Base-by-base conservation (phyloP, 92 coral and sea anemone genomes). In the Phymanthus crucifer region DNA sequence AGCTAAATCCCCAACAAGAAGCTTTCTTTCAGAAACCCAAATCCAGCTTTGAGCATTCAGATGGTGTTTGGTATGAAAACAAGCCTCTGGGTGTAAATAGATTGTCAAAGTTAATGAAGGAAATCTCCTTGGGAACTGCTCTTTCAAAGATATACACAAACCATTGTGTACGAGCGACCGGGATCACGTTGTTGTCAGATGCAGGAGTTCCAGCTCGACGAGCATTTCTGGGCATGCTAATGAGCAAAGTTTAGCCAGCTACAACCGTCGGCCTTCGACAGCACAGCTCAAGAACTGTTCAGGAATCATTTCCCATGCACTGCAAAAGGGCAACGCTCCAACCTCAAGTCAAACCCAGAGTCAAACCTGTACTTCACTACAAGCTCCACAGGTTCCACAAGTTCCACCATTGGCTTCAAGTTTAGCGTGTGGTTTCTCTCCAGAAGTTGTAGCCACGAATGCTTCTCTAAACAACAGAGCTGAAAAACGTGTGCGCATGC, bases 81-180 rank as follows among this genome's bases (percentile, higher is more conserved):
- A 76, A 54, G 2, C 87, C 82, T 3, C 43, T 83, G 3, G 82
- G 82, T 9, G 78, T 76, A 32, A 83, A 83, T 46, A 19, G 2
- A 0, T 65, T 83, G 29, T 10, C 71, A 0, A 56, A 4, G 2
- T 69, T 83, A n/a, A 76, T 67, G 77, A 73, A 37, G n/a, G 31
- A 64, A 7, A 86, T 80, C 50, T 80, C 78, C 65, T 16, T 75
- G 0, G 78, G 86, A 1, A 83, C 89, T n/a, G 75, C 56, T 6
- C 74, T 80, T 21, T 86, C 86, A 14, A 48, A 74, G 73, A 74
- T 16, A 19, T 86, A 80, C 85, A 85, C 89, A 6, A 85, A 80
- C 56, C 85, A 85, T 36, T 74, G 52, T 33, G 83, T 86, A 3
- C 40, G 86, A 26, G 86, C 83, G 16, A 74, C 90, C 3, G 83